Evolutionary conservation across 2,113 vertebrate species (phyloP).

Genomic region (Erythrocebus patas): DNA sequence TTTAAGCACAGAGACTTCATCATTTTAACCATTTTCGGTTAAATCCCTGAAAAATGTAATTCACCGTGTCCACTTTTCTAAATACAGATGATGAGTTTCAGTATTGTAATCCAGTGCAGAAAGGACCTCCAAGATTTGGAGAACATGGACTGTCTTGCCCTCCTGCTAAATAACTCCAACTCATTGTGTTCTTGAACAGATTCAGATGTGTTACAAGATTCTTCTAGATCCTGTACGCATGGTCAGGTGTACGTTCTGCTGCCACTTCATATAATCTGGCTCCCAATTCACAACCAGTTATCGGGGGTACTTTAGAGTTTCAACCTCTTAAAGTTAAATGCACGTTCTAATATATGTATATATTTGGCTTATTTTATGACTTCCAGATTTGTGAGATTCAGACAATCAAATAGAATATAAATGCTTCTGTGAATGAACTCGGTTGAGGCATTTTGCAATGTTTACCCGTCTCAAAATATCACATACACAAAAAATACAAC

Average conservation of each 20-base stretch:
- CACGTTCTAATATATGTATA: background rate
- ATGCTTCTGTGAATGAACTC: background rate
- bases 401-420: background rate
- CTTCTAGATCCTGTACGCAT: fast-evolving
- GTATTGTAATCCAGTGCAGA: background rate
- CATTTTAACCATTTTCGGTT: background rate
- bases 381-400: background rate
- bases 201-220: fast-evolving
- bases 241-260: background rate
- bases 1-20: background rate
- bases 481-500: too few species aligned
- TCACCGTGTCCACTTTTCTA: background rate
- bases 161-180: background rate
- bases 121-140: background rate
- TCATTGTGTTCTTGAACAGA: background rate
- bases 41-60: background rate
- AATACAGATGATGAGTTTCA: background rate
- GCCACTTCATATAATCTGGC: background rate
- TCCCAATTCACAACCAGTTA: background rate
- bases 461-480: background rate
- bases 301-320: background rate
- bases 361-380: background rate
- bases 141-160: fast-evolving
- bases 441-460: background rate
- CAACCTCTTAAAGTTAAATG: background rate